phyloP scores from a whole-genome alignment of 1,140 invertebrate genomes.

The Tigriopus japonicus region DNA sequence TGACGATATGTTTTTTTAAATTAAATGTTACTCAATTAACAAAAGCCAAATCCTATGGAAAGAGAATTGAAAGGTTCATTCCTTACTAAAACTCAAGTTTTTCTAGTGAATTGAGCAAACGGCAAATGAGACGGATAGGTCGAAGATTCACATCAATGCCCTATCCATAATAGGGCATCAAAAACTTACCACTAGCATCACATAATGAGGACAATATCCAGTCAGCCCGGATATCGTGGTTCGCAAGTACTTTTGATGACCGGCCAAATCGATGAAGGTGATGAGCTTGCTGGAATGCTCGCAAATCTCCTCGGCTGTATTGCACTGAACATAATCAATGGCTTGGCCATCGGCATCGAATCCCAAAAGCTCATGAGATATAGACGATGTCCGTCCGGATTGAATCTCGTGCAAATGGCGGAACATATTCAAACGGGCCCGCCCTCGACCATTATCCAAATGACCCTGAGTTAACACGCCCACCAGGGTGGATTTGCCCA shows the following conservation, averaged over 20 bases:
- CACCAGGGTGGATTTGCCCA: constrained; percentile 77
- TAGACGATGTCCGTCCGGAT: constrained; percentile 83
- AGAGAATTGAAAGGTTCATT: too few species aligned
- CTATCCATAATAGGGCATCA: too few species aligned
- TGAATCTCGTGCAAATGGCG: constrained; percentile 90
- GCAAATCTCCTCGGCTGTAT: constrained; percentile 83
- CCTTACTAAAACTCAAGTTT: too few species aligned
- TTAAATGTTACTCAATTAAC: too few species aligned
- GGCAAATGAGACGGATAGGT: too few species aligned
- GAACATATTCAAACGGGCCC: constrained; percentile 84
- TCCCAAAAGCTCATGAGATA: constrained; percentile 88
- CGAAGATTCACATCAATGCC: too few species aligned
- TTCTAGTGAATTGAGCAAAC: too few species aligned
- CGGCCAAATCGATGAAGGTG: constrained; percentile 87
- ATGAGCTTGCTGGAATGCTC: constrained; percentile 73
- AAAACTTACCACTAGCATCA: constrained; percentile 70
- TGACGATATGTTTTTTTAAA: too few species aligned
- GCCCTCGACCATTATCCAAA: constrained; percentile 59
- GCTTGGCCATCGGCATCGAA: constrained; percentile 54
- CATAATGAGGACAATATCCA: constrained; percentile 84
- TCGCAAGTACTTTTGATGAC: constrained; percentile 83
- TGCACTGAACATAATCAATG: constrained; percentile 72
- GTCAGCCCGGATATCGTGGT: constrained; percentile 87
- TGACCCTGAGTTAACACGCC: constrained; percentile 67
- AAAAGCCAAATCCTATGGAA: too few species aligned